phyloP scores from a whole-genome alignment of 2,888 invertebrate genomes.

The Anthoptus insignis region DNA sequence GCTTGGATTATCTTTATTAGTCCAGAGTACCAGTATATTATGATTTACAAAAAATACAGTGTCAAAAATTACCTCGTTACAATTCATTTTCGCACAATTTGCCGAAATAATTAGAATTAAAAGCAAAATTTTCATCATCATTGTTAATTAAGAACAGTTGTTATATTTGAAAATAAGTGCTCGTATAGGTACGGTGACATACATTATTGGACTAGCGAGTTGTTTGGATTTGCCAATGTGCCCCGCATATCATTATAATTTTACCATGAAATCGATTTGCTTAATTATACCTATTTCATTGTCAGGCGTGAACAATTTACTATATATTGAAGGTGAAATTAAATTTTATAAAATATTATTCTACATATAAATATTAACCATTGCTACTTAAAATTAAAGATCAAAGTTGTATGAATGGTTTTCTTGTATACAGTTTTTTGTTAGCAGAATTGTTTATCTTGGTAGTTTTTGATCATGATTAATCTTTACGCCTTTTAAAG shows the following conservation, averaged over 20 bases:
- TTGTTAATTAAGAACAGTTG: neutral
- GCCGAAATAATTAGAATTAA: conserved; percentile 1
- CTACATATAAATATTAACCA: neutral
- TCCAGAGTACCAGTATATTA: neutral
- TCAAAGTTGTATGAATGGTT: neutral
- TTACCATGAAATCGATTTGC: conserved; percentile 16
- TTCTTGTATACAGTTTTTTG: neutral
- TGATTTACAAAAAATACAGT: neutral
- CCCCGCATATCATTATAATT: neutral
- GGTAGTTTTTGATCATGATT: conserved; percentile 22
- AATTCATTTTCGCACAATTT: conserved; percentile 8
- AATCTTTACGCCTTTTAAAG: conserved; percentile 29
- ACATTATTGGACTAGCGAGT: conserved; percentile 11
- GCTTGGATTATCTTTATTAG: neutral
- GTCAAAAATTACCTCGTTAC: conserved; percentile 13
- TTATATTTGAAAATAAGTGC: neutral
- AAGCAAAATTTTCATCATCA: neutral
- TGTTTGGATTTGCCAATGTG: neutral
- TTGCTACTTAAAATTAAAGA: neutral
- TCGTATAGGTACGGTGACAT: neutral
- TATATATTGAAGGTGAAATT: neutral
- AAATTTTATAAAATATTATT: neutral
- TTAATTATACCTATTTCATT: conserved; percentile 15
- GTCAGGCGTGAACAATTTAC: conserved; percentile 8
- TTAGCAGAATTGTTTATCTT: neutral